These are phyloP conservation scores for Cistogaster globosa DNA, from an alignment of 2,888 invertebrate genomes.

Conservation along the genomic window DNA sequence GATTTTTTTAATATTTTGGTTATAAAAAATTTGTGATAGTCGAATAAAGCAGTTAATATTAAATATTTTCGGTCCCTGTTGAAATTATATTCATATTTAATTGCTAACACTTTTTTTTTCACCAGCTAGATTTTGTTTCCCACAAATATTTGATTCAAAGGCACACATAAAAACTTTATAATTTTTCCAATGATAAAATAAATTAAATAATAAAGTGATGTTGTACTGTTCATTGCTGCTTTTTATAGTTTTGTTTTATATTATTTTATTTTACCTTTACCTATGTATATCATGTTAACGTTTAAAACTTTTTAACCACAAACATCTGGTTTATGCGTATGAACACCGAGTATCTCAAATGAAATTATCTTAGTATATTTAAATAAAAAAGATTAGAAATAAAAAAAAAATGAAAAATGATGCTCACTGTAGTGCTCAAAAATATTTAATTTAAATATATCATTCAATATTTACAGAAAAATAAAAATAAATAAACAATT, in stretches of 20 bases:
- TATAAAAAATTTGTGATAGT: no score
- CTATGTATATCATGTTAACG: conserved; percentile 61
- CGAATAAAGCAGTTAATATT: no score
- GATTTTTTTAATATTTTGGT: no score
- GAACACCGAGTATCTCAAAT: conserved; percentile 34
- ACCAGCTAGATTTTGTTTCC: conserved; percentile 48
- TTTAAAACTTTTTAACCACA: conserved; percentile 66
- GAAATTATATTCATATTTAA: background rate
- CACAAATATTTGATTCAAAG: conserved; percentile 69
- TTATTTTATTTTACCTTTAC: conserved; percentile 24
- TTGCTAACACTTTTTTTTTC: background rate
- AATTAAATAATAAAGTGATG: conserved; percentile 49
- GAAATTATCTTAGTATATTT: conserved; percentile 16
- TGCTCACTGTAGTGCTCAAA: background rate
- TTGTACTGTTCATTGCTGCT: conserved; percentile 11
- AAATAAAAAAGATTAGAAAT: no score
- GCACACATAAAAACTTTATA: conserved; percentile 42
- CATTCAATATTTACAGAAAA: conserved; percentile 3
- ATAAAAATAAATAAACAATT: conserved; percentile 22
- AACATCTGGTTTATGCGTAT: conserved; percentile 61
- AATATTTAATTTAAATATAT: background rate
- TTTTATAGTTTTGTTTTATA: conserved; percentile 10
- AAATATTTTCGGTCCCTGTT: no score
- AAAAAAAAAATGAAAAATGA: background rate
- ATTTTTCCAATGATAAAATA: conserved; percentile 58